A percentile compares a stretch with the other conserved stretches of the same genome.
Conservation (phyloP, 2,888 invertebrate species). For the Augochlorella aurata region DNA sequence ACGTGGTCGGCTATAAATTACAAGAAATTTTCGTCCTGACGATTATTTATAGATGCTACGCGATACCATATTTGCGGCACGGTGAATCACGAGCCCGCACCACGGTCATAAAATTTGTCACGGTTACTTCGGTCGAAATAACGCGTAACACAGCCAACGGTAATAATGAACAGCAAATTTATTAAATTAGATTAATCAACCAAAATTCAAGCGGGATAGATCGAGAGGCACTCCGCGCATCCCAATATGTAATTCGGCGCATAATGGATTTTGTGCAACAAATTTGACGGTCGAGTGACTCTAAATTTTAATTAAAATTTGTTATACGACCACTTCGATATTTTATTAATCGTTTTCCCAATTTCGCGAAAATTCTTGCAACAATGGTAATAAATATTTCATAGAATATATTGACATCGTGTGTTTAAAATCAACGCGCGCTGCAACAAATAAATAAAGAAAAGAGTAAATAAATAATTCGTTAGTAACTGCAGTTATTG, state of each 20-base stretch:
- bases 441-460: too few species aligned
- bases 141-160: conserved; percentile 39
- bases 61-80: conserved; percentile 52
- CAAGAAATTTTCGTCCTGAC: conserved; percentile 26
- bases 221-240: not conserved
- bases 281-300: too few species aligned
- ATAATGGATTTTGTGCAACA: too few species aligned
- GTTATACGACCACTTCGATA: not conserved
- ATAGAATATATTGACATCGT: too few species aligned
- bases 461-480: too few species aligned
- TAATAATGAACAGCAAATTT: conserved; percentile 49
- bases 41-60: conserved; percentile 51
- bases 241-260: too few species aligned
- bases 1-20: conserved; percentile 12
- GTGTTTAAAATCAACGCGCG: too few species aligned
- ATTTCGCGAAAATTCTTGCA: not conserved
- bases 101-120: conserved; percentile 54
- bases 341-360: not conserved
- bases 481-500: too few species aligned
- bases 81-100: conserved; percentile 43
- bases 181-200: conserved; percentile 44
- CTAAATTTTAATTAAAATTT: not conserved
- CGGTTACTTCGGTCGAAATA: conserved; percentile 33
- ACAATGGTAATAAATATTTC: not conserved
- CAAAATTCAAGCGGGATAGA: conserved; percentile 19